phyloP scores from a whole-genome alignment of 2,888 invertebrate species.

The Netelia fuscicornis region DNA sequence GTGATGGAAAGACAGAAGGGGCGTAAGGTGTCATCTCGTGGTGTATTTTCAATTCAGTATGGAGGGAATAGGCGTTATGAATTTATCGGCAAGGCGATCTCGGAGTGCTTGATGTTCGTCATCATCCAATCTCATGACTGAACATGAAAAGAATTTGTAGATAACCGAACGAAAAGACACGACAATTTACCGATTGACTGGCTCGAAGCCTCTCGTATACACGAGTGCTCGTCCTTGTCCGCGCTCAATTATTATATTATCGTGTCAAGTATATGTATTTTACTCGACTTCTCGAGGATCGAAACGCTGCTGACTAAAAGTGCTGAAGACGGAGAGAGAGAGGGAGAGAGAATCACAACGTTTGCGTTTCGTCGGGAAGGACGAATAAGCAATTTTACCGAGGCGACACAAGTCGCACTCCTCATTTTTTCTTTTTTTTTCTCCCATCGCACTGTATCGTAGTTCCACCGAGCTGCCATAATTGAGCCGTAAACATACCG shows the following conservation, averaged over 20 bases:
- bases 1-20: constrained; percentile 20
- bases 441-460: neutral
- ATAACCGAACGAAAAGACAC: constrained; percentile 3
- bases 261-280: constrained; percentile 34
- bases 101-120: neutral
- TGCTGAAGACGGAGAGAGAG: constrained; percentile 2
- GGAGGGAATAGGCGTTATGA: constrained; percentile 37
- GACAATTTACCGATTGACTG: constrained; percentile 12
- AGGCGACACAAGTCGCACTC: constrained; percentile 42
- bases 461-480: constrained; percentile 9
- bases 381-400: constrained; percentile 47
- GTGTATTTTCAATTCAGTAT: constrained; percentile 30
- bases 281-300: constrained; percentile 36
- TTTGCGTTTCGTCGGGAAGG: constrained; percentile 51
- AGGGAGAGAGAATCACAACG: neutral
- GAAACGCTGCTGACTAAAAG: constrained; percentile 22
- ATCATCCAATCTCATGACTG: constrained; percentile 1
- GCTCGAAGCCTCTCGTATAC: constrained; percentile 19
- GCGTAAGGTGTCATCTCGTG: constrained; percentile 45
- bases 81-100: constrained; percentile 51
- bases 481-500: constrained; percentile 41
- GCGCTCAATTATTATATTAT: constrained; percentile 35
- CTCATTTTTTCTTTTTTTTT: constrained; percentile 38
- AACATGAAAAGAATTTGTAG: constrained; percentile 36
- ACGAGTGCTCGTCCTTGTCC: constrained; percentile 40